phyloP scores from a whole-genome alignment of 2,797 vertebrate genomes.

The Odontamblyopus lacepedii region DNA sequence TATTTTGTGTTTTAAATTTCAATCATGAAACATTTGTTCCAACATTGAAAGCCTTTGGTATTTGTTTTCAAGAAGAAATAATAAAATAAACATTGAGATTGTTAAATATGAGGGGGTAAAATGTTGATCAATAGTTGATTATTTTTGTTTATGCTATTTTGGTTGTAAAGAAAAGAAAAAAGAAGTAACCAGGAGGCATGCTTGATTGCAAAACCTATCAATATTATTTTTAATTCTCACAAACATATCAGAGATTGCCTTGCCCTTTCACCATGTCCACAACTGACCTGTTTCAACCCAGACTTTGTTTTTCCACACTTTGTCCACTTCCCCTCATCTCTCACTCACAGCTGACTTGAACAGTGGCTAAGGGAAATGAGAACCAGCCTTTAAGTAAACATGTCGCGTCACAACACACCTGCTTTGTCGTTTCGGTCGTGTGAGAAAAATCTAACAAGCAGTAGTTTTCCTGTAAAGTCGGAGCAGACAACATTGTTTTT shows the following conservation, averaged over 20 bases:
- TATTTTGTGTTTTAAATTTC: too few relatives aligned
- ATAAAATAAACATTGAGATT: too few relatives aligned
- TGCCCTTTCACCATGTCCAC: conserved; percentile 6
- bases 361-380: conserved; percentile 51
- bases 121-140: too few relatives aligned
- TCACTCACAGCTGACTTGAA: conserved; percentile 50
- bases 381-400: conserved; percentile 61
- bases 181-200: too few relatives aligned
- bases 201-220: too few relatives aligned
- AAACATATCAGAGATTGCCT: background rate
- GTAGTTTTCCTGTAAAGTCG: conserved; percentile 45
- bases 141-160: too few relatives aligned
- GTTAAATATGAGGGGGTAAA: too few relatives aligned
- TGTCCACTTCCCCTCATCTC: conserved; percentile 45
- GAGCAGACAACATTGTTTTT: conserved; percentile 40
- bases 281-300: background rate
- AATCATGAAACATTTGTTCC: too few relatives aligned
- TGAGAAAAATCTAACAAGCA: conserved; percentile 55
- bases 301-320: conserved; percentile 37
- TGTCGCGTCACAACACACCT: conserved; percentile 71
- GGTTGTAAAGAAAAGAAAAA: too few relatives aligned
- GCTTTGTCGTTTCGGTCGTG: conserved; percentile 60
- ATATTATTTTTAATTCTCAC: too few relatives aligned
- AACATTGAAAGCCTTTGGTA: too few relatives aligned
- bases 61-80: too few relatives aligned